Evolutionary conservation across 2,797 vertebrate species (phyloP).

Genomic region (Tragelaphus eurycerus): DNA sequence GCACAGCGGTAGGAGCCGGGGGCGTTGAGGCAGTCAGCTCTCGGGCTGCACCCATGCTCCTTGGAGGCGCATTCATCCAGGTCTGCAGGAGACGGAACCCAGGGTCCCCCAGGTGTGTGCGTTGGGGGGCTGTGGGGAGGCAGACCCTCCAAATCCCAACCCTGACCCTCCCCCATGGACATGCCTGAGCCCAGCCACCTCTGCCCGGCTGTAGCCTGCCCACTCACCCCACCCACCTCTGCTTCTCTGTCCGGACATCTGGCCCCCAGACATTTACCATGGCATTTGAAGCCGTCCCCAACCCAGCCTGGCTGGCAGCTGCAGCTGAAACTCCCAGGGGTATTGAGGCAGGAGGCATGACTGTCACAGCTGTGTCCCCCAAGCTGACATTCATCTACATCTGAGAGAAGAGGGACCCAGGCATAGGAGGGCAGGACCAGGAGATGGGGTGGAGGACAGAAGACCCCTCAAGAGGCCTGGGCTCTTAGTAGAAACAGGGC

Average conservation of each 20-base stretch:
- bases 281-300: conserved; percentile 93
- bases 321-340: conserved; percentile 95
- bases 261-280: conserved; percentile 85
- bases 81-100: conserved; percentile 80
- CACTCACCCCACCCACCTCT: not conserved
- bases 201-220: too few relatives aligned
- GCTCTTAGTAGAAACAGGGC: not conserved
- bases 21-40: conserved; percentile 91
- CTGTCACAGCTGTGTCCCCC: conserved; percentile 94
- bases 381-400: conserved; percentile 94
- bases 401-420: conserved; percentile 77
- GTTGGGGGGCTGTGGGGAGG: not conserved
- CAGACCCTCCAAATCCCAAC: not conserved
- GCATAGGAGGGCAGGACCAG: not conserved
- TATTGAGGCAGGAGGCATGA: conserved; percentile 92
- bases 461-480: not conserved
- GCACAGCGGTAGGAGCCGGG: conserved; percentile 93
- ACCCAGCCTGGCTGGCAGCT: conserved; percentile 93
- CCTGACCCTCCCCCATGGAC: too few relatives aligned
- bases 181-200: fast-evolving
- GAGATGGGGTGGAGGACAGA: too few relatives aligned
- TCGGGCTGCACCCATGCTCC: conserved; percentile 91
- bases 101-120: fast-evolving
- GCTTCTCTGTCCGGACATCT: fast-evolving
- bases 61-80: conserved; percentile 91